phyloP scores from a whole-genome alignment of 1,140 invertebrate species.

The Drosophila lini region DNA sequence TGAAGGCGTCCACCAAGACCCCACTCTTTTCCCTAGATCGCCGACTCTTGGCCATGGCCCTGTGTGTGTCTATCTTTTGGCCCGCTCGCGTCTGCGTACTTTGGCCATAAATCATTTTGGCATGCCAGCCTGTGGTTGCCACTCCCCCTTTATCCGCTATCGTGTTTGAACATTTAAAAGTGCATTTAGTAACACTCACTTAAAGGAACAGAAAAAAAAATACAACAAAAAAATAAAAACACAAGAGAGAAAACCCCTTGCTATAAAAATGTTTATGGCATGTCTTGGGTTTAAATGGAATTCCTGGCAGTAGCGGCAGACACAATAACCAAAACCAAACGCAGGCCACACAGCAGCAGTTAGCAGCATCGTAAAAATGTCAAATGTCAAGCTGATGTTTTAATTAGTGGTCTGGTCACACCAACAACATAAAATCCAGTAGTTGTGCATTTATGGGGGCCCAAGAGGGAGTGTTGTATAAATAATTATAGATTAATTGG shows the following conservation, averaged over 20 bases:
- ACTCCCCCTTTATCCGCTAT: conserved; percentile 42
- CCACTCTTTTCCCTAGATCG: conserved; percentile 13
- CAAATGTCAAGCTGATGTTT: conserved; percentile 83
- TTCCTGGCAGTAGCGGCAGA: conserved; percentile 62
- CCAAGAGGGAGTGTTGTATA: conserved; percentile 12
- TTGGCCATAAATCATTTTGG: conserved; percentile 83
- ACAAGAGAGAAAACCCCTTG: conserved; percentile 39
- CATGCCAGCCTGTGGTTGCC: conserved; percentile 70
- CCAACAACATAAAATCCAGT: conserved; percentile 28
- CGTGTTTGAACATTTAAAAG: conserved; percentile 84
- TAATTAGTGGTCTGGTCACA: conserved; percentile 79
- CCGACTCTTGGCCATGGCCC: conserved; percentile 61
- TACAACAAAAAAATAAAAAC: conserved; percentile 23
- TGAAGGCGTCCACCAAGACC: conserved; percentile 45
- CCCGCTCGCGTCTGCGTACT: conserved; percentile 71
- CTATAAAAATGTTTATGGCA: conserved; percentile 83
- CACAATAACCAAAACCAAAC: conserved; percentile 43
- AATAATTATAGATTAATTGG: conserved; percentile 7
- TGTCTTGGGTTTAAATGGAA: conserved; percentile 76
- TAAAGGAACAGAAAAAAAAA: conserved; percentile 53
- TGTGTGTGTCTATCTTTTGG: conserved; percentile 28
- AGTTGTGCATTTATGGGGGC: conserved; percentile 7
- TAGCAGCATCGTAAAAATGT: conserved; percentile 84
- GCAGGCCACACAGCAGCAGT: conserved; percentile 70
- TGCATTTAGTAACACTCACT: conserved; percentile 84